A percentile compares a stretch with the other conserved stretches of the same genome.
phyloP scores from a whole-genome alignment of 1,140 invertebrate species.

The Daktulosphaira vitifoliae region DNA sequence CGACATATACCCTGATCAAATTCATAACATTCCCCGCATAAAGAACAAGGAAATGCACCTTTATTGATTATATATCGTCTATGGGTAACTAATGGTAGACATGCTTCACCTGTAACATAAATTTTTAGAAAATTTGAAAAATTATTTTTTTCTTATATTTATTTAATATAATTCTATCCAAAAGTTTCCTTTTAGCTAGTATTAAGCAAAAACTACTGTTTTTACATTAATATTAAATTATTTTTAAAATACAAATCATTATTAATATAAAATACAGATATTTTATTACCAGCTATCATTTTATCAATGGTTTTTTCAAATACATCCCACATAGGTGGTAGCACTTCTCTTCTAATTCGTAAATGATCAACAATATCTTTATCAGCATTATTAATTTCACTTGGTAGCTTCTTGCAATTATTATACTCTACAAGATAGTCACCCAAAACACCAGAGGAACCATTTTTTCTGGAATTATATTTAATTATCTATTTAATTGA shows the following conservation, averaged over 20 bases:
- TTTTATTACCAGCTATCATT: conserved; percentile 11
- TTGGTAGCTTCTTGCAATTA: conserved; percentile 35
- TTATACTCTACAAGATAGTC: conserved; percentile 39
- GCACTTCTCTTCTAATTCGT: conserved; percentile 37
- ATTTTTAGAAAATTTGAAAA: too few relatives aligned
- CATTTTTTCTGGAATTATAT: conserved; percentile 29
- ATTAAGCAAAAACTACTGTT: too few relatives aligned
- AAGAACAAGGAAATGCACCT: conserved; percentile 40
- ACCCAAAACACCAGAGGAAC: conserved; percentile 35
- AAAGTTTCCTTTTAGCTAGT: too few relatives aligned
- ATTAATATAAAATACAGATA: neutral
- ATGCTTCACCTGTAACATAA: conserved; percentile 17
- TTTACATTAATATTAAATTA: too few relatives aligned
- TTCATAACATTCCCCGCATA: conserved; percentile 40
- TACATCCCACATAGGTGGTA: conserved; percentile 41
- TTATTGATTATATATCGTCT: conserved; percentile 40
- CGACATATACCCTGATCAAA: conserved; percentile 39
- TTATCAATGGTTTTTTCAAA: conserved; percentile 38
- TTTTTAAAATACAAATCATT: too few relatives aligned
- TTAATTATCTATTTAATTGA: neutral
- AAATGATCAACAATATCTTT: conserved; percentile 39
- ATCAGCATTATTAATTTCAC: conserved; percentile 35
- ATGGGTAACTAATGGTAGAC: conserved; percentile 35
- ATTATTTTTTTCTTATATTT: too few relatives aligned
- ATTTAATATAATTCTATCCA: too few relatives aligned